Evolutionary conservation across 2,888 invertebrate species (phyloP).

Genomic region (Agriotes lineatus): DNA sequence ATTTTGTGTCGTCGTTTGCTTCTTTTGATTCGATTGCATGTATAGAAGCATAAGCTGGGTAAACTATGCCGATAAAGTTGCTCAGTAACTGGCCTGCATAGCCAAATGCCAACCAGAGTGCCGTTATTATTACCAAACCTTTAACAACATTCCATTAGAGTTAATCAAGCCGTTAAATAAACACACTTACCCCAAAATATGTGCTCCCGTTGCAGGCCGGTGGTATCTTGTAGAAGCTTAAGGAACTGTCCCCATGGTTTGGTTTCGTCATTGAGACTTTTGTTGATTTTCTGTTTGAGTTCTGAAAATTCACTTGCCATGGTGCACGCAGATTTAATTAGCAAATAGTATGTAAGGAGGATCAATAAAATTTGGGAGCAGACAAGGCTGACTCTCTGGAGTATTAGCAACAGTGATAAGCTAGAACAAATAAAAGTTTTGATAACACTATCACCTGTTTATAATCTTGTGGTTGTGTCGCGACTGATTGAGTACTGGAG

Average conservation of each 20-base stretch:
- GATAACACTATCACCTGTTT: constrained; percentile 2
- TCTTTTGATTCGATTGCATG: constrained; percentile 80
- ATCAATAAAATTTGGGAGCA: constrained; percentile 11
- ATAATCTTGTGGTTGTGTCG: no score
- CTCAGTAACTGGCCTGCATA: constrained; percentile 94
- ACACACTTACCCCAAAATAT: constrained; percentile 79
- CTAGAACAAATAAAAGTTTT: not conserved
- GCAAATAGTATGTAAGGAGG: not conserved
- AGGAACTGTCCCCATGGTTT: constrained; percentile 81
- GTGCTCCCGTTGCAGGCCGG: constrained; percentile 81
- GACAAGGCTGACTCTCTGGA: no score
- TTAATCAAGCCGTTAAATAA: not conserved
- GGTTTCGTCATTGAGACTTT: constrained; percentile 73
- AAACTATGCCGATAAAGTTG: constrained; percentile 90
- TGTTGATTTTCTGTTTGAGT: constrained; percentile 65
- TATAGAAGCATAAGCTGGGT: constrained; percentile 92
- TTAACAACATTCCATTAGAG: constrained; percentile 60
- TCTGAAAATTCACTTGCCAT: constrained; percentile 27
- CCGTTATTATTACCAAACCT: constrained; percentile 69
- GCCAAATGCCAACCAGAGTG: constrained; percentile 95
- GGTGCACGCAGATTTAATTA: not conserved
- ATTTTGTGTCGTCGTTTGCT: constrained; percentile 89
- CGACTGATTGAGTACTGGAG: no score
- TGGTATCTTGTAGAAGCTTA: constrained; percentile 76
- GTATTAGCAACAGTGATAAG: no score